Evolutionary conservation across 2,113 vertebrate genomes (phyloP).

Genomic region (Oceanites oceanicus): DNA sequence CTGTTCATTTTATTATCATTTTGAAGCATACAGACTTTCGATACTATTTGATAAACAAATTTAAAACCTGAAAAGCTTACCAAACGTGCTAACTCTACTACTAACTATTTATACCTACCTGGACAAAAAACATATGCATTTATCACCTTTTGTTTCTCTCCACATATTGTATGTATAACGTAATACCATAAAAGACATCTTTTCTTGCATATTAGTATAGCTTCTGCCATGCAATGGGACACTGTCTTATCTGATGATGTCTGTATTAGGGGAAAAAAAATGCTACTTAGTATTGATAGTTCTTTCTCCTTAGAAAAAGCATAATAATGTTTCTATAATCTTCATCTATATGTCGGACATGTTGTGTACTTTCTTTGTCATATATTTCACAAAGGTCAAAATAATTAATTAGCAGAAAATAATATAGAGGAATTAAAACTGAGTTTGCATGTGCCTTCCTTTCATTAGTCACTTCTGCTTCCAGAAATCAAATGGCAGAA

Average conservation of each 20-base stretch:
- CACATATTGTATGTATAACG: background rate
- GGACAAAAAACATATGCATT: background rate
- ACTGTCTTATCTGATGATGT: background rate
- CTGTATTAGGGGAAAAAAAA: background rate
- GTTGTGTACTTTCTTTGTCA: constrained; percentile 30
- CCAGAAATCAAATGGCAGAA: constrained; percentile 53
- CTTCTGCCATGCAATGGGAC: background rate
- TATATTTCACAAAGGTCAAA: background rate
- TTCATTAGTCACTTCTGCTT: constrained; percentile 48
- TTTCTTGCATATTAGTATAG: background rate
- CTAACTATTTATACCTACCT: background rate
- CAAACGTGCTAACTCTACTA: background rate
- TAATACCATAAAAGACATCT: background rate
- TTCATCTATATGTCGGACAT: background rate
- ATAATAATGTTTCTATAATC: background rate
- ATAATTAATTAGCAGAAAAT: background rate
- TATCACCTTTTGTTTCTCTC: constrained; percentile 19
- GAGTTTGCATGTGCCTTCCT: background rate
- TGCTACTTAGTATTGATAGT: background rate
- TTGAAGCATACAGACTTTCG: background rate
- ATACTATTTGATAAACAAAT: background rate
- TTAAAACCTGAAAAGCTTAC: background rate
- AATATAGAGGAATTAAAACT: background rate
- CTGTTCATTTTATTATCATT: background rate
- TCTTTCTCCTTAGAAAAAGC: background rate